Evolutionary conservation across 2,113 vertebrate genomes (phyloP), one percentile per base, ranked within the genome.

Genomic region (Triplophysa rosa): DNA sequence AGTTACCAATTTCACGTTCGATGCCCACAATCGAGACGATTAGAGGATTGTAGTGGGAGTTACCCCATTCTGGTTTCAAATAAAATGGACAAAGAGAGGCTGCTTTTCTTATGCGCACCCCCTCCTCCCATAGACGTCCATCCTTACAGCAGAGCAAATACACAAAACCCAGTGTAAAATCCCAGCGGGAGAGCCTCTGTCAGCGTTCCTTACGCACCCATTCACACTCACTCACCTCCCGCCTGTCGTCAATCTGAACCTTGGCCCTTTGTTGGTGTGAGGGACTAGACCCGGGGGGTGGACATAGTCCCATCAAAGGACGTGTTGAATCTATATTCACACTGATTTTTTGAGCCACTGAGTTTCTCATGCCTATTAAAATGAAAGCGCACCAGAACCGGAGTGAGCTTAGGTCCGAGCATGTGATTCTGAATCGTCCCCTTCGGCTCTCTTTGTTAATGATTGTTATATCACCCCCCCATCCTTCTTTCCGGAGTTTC

Each of bases 121-220:
- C 88, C 89, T 67, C 7, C 74, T 19, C 33, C 33, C 33, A 52
- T 70, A 67, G 68, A 75, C 62, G 29, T 71, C 17, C 64, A 69
- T 17, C 56, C 68, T 81, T 71, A 54, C 47, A 62, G 73, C 68
- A 68, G 49, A 76, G 83, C 76, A 84, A 84, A 82, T 79, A 84
- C 83, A 81, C 89, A 86, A 84, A 83, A 84, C 80, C 81, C 49
- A 84, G 83, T 33, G 86, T 85, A 87, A 88, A 89, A 88, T 90
- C 90, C 91, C 91, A 86, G 84, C 23, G 91, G 83, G 91, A 91
- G 89, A 90, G 88, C 91, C 91, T 91, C 89, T 92, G 92, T 92
- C 89, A 91, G 88, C 83, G 87, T 58, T 79, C 79, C 88, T 86
- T 81, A 83, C 80, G 87, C 87, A 87, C 89, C 86, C 87, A 80